phyloP scores from a whole-genome alignment of 2,113 vertebrate species.

The Crotophaga sulcirostris region DNA sequence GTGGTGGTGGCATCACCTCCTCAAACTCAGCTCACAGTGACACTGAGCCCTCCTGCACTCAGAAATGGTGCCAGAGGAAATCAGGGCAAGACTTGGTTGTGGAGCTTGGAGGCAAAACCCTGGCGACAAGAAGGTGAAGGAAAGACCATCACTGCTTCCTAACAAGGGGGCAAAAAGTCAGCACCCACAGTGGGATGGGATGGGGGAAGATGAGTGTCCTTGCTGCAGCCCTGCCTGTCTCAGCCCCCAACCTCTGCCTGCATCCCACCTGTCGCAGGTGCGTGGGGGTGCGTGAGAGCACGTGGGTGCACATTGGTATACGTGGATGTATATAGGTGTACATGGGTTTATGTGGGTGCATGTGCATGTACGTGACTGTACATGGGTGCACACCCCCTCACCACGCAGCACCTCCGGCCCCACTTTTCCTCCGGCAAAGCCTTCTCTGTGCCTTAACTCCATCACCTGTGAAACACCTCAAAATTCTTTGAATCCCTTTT shows the following conservation, averaged over 20 bases:
- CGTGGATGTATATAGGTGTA: no score
- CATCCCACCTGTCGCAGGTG: accelerated
- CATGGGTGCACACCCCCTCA: no score
- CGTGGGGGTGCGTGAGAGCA: no score
- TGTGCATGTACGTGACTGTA: background rate
- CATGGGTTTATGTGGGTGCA: no score
- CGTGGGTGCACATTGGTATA: no score
- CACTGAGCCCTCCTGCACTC: accelerated
- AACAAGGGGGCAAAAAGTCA: accelerated
- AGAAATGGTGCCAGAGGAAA: background rate
- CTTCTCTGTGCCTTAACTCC: background rate
- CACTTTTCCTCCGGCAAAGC: background rate
- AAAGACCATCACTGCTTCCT: background rate
- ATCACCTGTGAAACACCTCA: no score
- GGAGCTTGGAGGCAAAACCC: background rate
- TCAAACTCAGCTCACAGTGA: accelerated
- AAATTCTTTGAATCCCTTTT: accelerated
- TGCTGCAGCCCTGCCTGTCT: background rate
- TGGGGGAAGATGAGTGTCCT: accelerated
- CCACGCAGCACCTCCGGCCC: background rate
- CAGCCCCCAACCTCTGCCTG: background rate
- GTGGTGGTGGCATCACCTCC: background rate
- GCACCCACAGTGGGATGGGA: background rate
- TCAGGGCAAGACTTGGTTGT: background rate
- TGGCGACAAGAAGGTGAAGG: accelerated